A percentile compares a stretch with the other conserved stretches of the same genome.
phyloP scores from a whole-genome alignment of 2,888 invertebrate genomes.

The Bellardia pandia region DNA sequence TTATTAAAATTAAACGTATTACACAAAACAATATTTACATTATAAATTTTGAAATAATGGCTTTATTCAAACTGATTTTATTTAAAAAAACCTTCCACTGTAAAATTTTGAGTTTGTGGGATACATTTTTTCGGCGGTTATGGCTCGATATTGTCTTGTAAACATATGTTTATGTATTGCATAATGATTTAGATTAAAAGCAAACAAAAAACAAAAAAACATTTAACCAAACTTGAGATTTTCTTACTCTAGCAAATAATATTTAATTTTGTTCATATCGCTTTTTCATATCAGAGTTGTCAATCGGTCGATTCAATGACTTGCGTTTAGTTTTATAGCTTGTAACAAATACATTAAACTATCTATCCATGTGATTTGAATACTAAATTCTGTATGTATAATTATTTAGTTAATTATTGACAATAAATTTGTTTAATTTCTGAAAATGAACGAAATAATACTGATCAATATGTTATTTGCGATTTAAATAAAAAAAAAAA shows the following conservation, averaged over 20 bases:
- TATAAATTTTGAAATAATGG: no score
- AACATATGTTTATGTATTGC: not conserved
- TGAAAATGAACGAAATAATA: not conserved
- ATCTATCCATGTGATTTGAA: not conserved
- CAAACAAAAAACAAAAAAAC: slow-evolving; percentile 2
- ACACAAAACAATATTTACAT: no score
- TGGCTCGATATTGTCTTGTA: not conserved
- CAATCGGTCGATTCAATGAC: not conserved
- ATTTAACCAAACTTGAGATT: slow-evolving; percentile 4
- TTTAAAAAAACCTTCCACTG: no score
- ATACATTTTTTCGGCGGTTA: no score
- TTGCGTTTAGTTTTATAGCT: slow-evolving; percentile 5
- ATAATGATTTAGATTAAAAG: not conserved
- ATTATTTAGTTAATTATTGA: slow-evolving; percentile 1
- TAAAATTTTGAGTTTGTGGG: no score
- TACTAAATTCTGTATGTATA: slow-evolving; percentile 1
- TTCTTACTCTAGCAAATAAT: not conserved
- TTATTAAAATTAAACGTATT: no score
- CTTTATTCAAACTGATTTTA: no score
- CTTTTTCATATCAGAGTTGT: slow-evolving; percentile 16
- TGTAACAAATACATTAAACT: not conserved
- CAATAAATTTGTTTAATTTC: slow-evolving; percentile 29
- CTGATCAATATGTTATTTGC: not conserved
- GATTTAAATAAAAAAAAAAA: slow-evolving; percentile 6
- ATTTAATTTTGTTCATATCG: slow-evolving; percentile 16